Base-by-base conservation (phyloP, 2,113 vertebrate genomes). In the Clarias gariepinus region DNA sequence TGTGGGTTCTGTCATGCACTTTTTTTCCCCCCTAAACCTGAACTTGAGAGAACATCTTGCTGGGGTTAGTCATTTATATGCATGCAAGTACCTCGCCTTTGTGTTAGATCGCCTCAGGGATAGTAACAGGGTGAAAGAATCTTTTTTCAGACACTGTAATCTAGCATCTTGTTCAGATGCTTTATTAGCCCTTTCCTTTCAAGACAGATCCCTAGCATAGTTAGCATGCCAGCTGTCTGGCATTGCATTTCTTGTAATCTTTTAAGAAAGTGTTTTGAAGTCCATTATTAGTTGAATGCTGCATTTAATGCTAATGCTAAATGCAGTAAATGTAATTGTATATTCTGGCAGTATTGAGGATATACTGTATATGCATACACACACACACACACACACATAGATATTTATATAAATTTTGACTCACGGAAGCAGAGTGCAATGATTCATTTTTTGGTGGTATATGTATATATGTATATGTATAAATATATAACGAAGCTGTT, bases 11-110 rank as follows among this genome's bases (percentile, higher is more conserved):
- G 19, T 33, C 16, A 21, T 19, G 1, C 53, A 16, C n/a, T 3
- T 19, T 4, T 19, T 60, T 8, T 7, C 47, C 47, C 7, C 33
- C 33, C 33, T 36, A 36, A 80, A 80, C 55, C 55, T 4, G 4
- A 58, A 58, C 77, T 79, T 28, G n/a, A 19, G n/a, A 79, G 19
- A 57, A 60, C n/a, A 13, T 28, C 19, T 57, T 79, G 53, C 53
- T 80, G 30, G 36, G 77, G 60, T 60, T 79, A 28, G 19, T 80
- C 78, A 60, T 80, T 60, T 80, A 36, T 13, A 60, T 80, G 55
- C 30, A 80, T 36, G 16, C 78, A 60, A 79, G 9, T 9, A 58
- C 1, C 18, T 79, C 60, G 55, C 53, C 33, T 58, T 60, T 79
- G 28, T 33, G 28, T 13, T 58, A 9, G n/a, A 58, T 33, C 36